phyloP scores from a whole-genome alignment of 1,140 invertebrate species.

The Ceratosolen fusciceps region DNA sequence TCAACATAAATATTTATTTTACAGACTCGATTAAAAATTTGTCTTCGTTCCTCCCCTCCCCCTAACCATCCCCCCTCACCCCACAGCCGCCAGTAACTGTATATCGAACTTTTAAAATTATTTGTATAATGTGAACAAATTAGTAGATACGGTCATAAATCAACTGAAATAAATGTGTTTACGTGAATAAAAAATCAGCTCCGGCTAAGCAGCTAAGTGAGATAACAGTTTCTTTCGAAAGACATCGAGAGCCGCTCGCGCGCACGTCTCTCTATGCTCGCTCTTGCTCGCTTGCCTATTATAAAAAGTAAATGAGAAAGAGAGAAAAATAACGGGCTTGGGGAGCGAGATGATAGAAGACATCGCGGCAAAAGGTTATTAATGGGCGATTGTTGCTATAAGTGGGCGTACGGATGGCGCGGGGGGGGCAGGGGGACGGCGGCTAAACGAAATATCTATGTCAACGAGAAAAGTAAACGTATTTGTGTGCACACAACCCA shows the following conservation, averaged over 20 bases:
- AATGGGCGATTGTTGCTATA: slow-evolving; percentile 29
- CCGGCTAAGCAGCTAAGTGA: background rate
- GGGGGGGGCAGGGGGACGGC: too few relatives aligned
- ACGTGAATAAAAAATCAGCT: background rate
- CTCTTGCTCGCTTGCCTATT: background rate
- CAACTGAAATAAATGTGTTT: slow-evolving; percentile 14
- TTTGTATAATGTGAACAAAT: slow-evolving; percentile 10
- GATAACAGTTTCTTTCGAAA: slow-evolving; percentile 43
- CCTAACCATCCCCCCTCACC: too few relatives aligned
- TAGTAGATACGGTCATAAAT: slow-evolving; percentile 18
- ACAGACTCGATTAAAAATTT: background rate
- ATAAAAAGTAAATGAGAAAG: too few relatives aligned
- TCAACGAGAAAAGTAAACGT: slow-evolving; percentile 35
- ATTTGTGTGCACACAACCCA: background rate
- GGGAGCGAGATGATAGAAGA: background rate
- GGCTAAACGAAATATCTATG: slow-evolving; percentile 39
- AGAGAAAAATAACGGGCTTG: background rate
- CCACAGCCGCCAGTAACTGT: background rate
- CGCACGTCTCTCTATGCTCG: too few relatives aligned
- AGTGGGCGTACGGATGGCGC: slow-evolving; percentile 31
- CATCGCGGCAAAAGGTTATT: slow-evolving; percentile 25
- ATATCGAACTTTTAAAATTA: background rate
- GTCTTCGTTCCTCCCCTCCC: background rate
- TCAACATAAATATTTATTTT: slow-evolving; percentile 7
- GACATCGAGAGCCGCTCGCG: background rate